Evolutionary conservation across 2,888 invertebrate species (phyloP).

Genomic region (Xestia ashworthii): DNA sequence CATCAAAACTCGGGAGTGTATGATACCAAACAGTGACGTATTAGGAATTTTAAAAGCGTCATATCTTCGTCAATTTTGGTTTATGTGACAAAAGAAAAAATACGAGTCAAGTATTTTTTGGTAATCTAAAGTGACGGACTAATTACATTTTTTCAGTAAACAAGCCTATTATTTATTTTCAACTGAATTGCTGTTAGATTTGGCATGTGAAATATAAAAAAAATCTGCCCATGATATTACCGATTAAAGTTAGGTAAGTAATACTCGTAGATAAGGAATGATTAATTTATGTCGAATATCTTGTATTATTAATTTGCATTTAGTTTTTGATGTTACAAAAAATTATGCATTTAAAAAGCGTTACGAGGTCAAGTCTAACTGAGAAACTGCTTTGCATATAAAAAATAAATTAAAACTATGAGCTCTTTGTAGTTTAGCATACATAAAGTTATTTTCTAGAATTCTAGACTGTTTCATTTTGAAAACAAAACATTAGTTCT

Average conservation of each 20-base stretch:
- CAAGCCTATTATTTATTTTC: not conserved
- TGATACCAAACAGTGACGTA: no score
- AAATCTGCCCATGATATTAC: constrained; percentile 1
- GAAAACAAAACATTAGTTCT: constrained; percentile 41
- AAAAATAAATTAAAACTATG: not conserved
- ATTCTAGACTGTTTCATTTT: constrained; percentile 7
- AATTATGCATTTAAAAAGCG: not conserved
- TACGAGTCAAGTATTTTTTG: no score
- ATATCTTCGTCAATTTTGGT: no score
- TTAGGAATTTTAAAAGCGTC: no score
- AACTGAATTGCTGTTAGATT: not conserved
- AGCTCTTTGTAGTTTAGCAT: not conserved
- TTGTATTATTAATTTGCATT: not conserved
- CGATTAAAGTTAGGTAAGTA: not conserved
- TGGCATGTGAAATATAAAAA: no score
- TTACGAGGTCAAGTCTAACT: constrained; percentile 29
- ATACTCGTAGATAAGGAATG: not conserved
- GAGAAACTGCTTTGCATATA: constrained; percentile 11
- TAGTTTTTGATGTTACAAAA: constrained; percentile 7
- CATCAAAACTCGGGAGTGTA: no score
- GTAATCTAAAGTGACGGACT: no score
- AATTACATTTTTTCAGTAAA: no score
- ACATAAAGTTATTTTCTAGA: constrained; percentile 6
- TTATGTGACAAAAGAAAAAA: no score
- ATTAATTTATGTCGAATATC: not conserved